Base-by-base conservation (phyloP, 2,113 vertebrate species). In the Narcine bancroftii region DNA sequence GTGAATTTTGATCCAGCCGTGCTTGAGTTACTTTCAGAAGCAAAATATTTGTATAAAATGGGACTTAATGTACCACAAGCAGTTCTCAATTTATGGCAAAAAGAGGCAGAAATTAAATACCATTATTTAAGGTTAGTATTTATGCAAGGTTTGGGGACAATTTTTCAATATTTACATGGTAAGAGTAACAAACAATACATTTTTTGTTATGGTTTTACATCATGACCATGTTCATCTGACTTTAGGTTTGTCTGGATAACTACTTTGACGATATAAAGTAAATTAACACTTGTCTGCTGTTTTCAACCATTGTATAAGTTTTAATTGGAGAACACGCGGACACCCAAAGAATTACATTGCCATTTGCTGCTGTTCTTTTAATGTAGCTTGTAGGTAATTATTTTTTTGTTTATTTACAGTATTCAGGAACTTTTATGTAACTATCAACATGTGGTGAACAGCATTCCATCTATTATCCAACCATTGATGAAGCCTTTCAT, bases 1-100 rank as follows among this genome's bases (percentile, higher is more conserved):
- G 96, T 97, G 92, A 97, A 97, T 93, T 93, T 97, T 92, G 96
- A 97, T 92, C 95, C 95, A 0, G 19, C 95, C 53, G 94, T 97
- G 36, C 92, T 96, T 92, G 95, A 97, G 94, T 95, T 97, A 24
- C 93, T 97, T 87, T 94, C 95, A 93, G 97, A 97, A 93, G 94
- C 95, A 92, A 96, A 94, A 53, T 96, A 96, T 94, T 93, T 97
- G 94, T 94, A 94, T 91, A 97, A 94, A 93, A 94, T 97, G 93
- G 94, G 95, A 19, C 94, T 96, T 92, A 93, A 92, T 11, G 93
- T 97, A 50, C 96, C 97, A 33, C 94, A 95, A 92, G 93, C 93
- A 72, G 91, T 96, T 75, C 73, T 94, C 39, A 94, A 92, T 77
- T 95, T 97, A 93, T 94, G 93, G 75, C 93, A 93, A 92, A 94